Base-by-base conservation (phyloP, 2,113 vertebrate species). In the Alligator sinensis region DNA sequence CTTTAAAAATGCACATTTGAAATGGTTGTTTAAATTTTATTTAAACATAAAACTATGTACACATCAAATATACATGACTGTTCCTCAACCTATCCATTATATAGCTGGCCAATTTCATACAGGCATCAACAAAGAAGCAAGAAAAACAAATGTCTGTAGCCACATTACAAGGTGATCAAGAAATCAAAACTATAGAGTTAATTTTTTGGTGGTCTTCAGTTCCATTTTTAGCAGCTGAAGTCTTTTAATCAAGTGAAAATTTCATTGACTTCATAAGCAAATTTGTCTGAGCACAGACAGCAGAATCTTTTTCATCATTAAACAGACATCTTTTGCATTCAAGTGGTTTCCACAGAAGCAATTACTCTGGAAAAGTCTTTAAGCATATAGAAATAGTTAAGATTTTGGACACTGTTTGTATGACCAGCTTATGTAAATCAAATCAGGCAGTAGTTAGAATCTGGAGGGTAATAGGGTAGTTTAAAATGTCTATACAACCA, bases 201-300 rank as follows among this genome's bases (percentile, higher is more conserved):
- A 64, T 84, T 80, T 70, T 74, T 22, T 74, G 70, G 22, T 74
- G 62, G 10, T 88, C 61, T 84, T 94, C 78, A 84, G 25, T 59
- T 91, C 55, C 76, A 62, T 80, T 57, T 91, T 91, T 75, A 66
- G 30, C 25, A 87, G 62, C 54, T 88, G 63, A 93, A 87, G 21
- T 1, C 13, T 78, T 92, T 88, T 86, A 81, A 63, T 82, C 80
- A 91, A 63, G 34, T 58, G 87, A 80, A 90, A 7, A 60, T 91
- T 92, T 84, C 30, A 61, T 80, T 83, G 16, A 54, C 74, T 88
- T 15, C 16, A 86, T 80, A 80, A 15, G 11, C 9, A 34, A 11
- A 58, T 80, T 63, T 83, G 91, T 72, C n/a, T 80, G 75, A 92
- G 63, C 2, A 54, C 88, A 74, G 84, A 57, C 66, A 22, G 54